Evolutionary conservation across 2,888 invertebrate species (phyloP), one percentile per base, ranked within the genome.

Genomic region (Dasysyrphus tricinctus): DNA sequence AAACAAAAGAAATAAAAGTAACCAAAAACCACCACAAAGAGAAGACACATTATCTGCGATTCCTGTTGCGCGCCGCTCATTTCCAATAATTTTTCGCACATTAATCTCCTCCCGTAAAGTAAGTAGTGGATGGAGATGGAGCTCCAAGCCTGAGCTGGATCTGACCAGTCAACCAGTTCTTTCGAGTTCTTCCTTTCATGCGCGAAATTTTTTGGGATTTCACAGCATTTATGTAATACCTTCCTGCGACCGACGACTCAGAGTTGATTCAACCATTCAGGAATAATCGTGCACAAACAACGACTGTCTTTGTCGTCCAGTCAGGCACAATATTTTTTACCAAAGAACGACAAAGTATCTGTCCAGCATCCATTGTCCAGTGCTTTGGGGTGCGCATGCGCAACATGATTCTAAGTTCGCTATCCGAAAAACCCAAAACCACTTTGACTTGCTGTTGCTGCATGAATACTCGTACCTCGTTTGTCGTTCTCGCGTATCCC

Each of bases 11-110:
- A 76, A 29, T 47, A 14, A 73, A 73, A 65, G 39, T 57, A 32
- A 57, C 56, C 16, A 57, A 67, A 79, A 79, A 56, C 8, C 24
- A 39, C 32, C 29, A 32, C 51, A 67, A 69, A 61, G 73, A 61
- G 29, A 47, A 72, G 54, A 82, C 63, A 49, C 65, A 65, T 65
- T 56, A 59, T 79, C 57, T 44, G 70, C 49, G 70, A 67, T 67
- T 67, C 47, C 73, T 61, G 80, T 73, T 85, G 77, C 39, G 34
- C 54, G 29, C 42, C 29, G 84, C 44, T 67, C 69, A 77, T 74
- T 75, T 81, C 61, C 73, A 81, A 82, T 78, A 72, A 82, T 75
- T 78, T 72, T 86, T 86, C 86, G 86, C 86, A 86, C 75, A 82
- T 86, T 86, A 86, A 86, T 86, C 77, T 86, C 75, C 59, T 39